phyloP scores from a whole-genome alignment of 2,888 invertebrate genomes.

The Bimastos eiseni region DNA sequence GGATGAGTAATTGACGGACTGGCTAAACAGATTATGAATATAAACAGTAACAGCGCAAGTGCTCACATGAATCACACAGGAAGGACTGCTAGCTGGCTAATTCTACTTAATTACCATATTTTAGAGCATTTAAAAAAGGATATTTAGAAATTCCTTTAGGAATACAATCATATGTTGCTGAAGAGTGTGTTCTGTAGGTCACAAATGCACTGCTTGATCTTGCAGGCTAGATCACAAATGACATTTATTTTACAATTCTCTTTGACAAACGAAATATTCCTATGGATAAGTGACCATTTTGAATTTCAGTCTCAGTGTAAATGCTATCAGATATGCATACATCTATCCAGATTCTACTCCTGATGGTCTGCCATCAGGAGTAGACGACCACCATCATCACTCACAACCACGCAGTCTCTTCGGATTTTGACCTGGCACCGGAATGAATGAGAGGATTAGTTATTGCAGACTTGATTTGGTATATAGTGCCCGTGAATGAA shows the following conservation, averaged over 20 bases:
- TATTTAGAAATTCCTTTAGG: background rate
- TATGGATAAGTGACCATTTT: background rate
- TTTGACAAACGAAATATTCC: background rate
- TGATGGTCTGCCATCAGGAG: too few species aligned
- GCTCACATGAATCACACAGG: background rate
- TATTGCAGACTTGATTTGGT: too few species aligned
- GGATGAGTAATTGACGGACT: background rate
- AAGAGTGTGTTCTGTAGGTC: background rate
- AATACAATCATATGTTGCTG: background rate
- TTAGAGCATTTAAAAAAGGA: slow-evolving; percentile 1
- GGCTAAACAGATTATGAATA: background rate
- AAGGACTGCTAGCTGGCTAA: background rate
- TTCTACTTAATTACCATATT: background rate
- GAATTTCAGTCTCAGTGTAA: background rate
- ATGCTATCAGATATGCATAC: background rate
- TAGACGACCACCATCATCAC: too few species aligned
- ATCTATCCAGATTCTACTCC: background rate
- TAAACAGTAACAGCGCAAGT: background rate
- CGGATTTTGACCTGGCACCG: too few species aligned
- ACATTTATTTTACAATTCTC: background rate
- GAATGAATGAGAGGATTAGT: too few species aligned
- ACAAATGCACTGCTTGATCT: background rate
- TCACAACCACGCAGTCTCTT: too few species aligned
- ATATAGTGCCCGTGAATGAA: too few species aligned
- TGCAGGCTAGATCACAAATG: background rate